phyloP scores from a whole-genome alignment of 2,797 vertebrate species.

The Myotis daubentonii region DNA sequence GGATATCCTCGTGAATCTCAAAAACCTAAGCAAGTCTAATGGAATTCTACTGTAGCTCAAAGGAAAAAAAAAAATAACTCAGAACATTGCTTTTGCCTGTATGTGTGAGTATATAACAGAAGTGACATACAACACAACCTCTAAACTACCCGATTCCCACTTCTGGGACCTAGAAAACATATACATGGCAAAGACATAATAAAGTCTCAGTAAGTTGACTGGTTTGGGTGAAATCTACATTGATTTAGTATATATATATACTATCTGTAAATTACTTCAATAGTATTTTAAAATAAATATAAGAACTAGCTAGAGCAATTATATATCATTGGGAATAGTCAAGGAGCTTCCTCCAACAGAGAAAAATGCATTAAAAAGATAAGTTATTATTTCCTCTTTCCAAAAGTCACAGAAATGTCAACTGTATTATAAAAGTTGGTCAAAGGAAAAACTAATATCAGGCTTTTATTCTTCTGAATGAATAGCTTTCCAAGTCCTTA shows the following conservation, averaged over 20 bases:
- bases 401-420: neutral
- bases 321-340: neutral
- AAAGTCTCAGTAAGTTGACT: neutral
- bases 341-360: neutral
- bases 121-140: neutral
- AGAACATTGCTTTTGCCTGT: neutral
- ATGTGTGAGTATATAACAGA: neutral
- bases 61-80: neutral
- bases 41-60: neutral
- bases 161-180: neutral
- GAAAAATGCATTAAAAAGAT: neutral
- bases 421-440: neutral
- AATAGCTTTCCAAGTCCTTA: neutral
- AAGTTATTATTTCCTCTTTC: neutral
- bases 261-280: slow-evolving; percentile 13
- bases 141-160: neutral
- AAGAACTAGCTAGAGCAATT: neutral
- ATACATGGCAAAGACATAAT: neutral
- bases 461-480: neutral
- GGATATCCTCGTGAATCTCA: neutral
- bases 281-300: slow-evolving; percentile 37
- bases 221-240: neutral
- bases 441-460: neutral
- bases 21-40: neutral
- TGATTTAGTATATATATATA: neutral